Evolutionary conservation across 2,113 vertebrate genomes (phyloP), one percentile per base, ranked within the genome.

Genomic region (Vicugna pacos): DNA sequence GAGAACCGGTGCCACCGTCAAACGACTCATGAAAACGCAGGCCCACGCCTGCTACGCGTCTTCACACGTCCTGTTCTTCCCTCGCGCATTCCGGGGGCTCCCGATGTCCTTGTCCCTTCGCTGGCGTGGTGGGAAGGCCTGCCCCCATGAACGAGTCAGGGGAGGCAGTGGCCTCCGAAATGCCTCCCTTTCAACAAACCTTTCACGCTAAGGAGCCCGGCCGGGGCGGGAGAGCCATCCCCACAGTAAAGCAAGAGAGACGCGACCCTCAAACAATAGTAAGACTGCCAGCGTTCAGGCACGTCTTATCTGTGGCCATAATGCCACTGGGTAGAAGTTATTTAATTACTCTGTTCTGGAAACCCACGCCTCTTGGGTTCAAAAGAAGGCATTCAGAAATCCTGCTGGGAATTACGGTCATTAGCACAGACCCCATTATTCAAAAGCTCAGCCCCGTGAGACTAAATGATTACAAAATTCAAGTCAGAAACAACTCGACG

Each of bases 101-200:
- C 38, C 38, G 38, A 42, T 42, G 38, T 42, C 38, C 38, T 42
- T 42, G 38, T 42, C 38, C 38, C 38, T 42, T 42, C 38, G 38
- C 38, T 42, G 38, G 38, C 38, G 38, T 42, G 38, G 38, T 42
- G 38, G 38, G 38, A 42, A 42, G 48, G 95, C 69, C 88, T 35
- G 96, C 83, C 80, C 97, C 98, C 97, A 98, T 98, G 97, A 98
- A 97, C 2, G 52, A 98, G 94, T 97, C 97, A 94, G 97, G 97
- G 95, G 95, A 98, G 96, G 97, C 98, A 98, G 95, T 85, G 97
- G 98, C 97, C 98, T 97, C 97, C 85, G 95, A 97, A 98, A 98
- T 58, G 94, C 97, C 98, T 98, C 97, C 97, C 97, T 98, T 98
- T 98, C 98, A 97, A 95, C 95, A 96, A 97, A 93, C 89, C 97